A percentile compares a stretch with the other conserved stretches of the same genome.
Conservation (phyloP, 2,888 invertebrate species). For the Ptilodon capucinus region DNA sequence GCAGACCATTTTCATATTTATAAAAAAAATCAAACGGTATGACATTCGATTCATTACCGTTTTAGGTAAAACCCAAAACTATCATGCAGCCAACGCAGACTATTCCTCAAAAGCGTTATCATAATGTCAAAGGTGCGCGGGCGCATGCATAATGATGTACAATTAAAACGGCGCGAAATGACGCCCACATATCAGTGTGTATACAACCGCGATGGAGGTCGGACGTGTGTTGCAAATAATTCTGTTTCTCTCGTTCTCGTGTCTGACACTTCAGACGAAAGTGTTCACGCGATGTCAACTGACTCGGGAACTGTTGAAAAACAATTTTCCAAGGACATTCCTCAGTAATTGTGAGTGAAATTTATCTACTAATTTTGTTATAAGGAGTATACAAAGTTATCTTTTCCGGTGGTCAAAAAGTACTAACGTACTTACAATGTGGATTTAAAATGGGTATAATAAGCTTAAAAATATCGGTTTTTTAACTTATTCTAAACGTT, state of each 20-base stretch:
- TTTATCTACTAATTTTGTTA: no score
- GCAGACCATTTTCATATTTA: no score
- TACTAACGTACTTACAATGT: no score
- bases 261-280: conserved; percentile 65
- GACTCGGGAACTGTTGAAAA: conserved; percentile 84
- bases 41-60: no score
- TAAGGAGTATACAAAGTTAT: no score
- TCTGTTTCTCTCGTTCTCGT: conserved; percentile 44
- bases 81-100: conserved; percentile 4
- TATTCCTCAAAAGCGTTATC: conserved; percentile 35
- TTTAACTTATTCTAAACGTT: no score
- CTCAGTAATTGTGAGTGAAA: conserved; percentile 87
- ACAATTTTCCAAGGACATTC: conserved; percentile 85
- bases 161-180: not conserved
- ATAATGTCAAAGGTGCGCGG: conserved; percentile 55
- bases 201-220: conserved; percentile 47
- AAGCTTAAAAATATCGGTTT: no score
- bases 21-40: no score
- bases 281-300: conserved; percentile 86
- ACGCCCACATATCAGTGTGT: conserved; percentile 46
- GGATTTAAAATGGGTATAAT: no score
- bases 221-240: conserved; percentile 46
- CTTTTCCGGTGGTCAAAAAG: no score
- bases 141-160: conserved; percentile 38
- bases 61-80: not conserved